phyloP scores from a whole-genome alignment of 2,113 vertebrate genomes.

The Nyctereutes procyonoides region DNA sequence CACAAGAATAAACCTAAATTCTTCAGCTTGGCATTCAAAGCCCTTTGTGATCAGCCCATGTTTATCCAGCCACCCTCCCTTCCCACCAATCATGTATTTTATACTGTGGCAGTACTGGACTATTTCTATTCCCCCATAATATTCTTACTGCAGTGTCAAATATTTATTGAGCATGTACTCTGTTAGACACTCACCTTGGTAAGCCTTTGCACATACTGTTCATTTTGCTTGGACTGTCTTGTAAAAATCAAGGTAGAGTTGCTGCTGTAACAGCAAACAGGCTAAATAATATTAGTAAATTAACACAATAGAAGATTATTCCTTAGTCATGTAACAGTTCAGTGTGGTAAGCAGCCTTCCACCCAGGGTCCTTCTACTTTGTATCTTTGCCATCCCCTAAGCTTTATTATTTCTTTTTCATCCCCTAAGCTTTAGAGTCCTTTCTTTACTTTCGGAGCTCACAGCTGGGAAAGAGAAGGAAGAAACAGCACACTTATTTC shows the following conservation, averaged over 20 bases:
- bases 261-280: neutral
- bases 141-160: neutral
- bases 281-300: neutral
- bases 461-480: neutral
- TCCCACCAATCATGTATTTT: neutral
- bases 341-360: neutral
- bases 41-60: neutral
- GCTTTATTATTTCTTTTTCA: neutral
- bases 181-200: neutral
- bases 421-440: neutral
- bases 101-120: neutral
- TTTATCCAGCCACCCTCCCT: neutral
- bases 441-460: slow-evolving; percentile 32
- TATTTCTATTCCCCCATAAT: neutral
- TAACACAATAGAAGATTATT: neutral
- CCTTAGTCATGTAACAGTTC: neutral
- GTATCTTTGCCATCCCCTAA: neutral
- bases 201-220: neutral
- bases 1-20: neutral
- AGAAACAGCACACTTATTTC: neutral
- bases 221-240: neutral
- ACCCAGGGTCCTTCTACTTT: neutral
- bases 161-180: neutral
- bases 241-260: slow-evolving; percentile 26
- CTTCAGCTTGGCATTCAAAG: neutral